These are phyloP conservation scores for Agonum fuliginosum DNA, from an alignment of 2,888 invertebrate genomes.

Conservation along the genomic window DNA sequence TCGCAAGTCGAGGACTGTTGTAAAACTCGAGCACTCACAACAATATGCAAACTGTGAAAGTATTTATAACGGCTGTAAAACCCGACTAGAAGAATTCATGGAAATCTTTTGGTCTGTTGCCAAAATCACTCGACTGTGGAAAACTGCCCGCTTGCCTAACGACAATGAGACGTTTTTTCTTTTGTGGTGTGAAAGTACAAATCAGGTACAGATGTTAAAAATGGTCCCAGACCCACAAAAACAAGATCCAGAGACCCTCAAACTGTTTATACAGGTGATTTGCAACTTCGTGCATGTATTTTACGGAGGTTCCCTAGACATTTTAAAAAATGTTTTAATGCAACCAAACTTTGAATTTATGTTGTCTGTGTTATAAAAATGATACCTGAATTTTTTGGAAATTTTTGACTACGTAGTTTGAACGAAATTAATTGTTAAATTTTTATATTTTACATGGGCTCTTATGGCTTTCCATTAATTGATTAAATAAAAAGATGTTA, in stretches of 20 bases:
- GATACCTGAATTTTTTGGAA: too few relatives aligned
- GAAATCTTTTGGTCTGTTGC: slow-evolving; percentile 5
- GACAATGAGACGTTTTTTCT: background rate
- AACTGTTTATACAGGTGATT: background rate
- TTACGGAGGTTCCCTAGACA: too few relatives aligned
- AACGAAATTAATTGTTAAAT: too few relatives aligned
- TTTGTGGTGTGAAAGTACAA: background rate
- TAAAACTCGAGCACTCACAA: background rate
- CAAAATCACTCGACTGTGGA: slow-evolving; percentile 5
- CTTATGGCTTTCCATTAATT: too few relatives aligned
- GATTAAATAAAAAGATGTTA: too few relatives aligned
- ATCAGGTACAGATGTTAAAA: slow-evolving; percentile 23
- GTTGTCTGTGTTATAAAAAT: too few relatives aligned
- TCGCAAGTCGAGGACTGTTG: background rate
- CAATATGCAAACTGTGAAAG: slow-evolving; percentile 14
- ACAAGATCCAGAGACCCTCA: background rate
- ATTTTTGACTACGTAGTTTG: too few relatives aligned
- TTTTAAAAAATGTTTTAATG: too few relatives aligned
- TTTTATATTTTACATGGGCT: too few relatives aligned
- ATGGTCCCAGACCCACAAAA: background rate
- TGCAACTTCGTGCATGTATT: background rate
- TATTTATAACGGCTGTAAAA: slow-evolving; percentile 4
- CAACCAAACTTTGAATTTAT: too few relatives aligned
- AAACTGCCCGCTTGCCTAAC: background rate
- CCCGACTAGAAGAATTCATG: background rate